phyloP scores from a whole-genome alignment of 2,113 vertebrate species.

The Saguinus imperator region DNA sequence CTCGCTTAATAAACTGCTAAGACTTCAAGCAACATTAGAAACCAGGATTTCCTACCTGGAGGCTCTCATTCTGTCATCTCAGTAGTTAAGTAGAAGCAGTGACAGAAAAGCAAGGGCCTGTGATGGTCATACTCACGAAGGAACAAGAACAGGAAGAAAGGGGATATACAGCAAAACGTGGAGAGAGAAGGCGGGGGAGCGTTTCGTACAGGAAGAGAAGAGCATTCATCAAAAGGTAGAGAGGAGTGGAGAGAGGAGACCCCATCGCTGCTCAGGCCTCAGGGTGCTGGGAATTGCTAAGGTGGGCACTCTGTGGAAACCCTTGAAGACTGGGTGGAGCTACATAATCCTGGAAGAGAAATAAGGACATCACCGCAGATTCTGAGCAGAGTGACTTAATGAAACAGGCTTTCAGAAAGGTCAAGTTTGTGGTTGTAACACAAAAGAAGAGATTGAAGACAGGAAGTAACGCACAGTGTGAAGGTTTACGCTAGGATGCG shows the following conservation, averaged over 20 bases:
- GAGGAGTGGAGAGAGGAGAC: background rate
- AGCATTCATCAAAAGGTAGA: background rate
- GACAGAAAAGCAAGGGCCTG: background rate
- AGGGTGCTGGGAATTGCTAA: background rate
- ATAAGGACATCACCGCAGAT: background rate
- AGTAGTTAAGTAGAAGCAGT: background rate
- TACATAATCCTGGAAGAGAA: background rate
- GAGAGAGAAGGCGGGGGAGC: background rate
- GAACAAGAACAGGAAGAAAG: background rate
- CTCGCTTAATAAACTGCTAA: background rate
- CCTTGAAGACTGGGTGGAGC: background rate
- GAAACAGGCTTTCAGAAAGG: background rate
- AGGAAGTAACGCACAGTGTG: background rate
- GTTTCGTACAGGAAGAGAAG: background rate
- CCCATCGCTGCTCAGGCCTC: fast-evolving
- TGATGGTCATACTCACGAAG: background rate
- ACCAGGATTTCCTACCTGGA: background rate
- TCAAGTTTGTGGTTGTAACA: background rate
- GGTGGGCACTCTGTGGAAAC: too few relatives aligned
- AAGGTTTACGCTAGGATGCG: background rate
- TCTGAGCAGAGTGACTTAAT: background rate
- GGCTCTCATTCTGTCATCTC: background rate
- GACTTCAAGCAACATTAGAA: background rate
- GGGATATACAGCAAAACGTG: background rate
- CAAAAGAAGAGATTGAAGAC: background rate